A percentile compares a stretch with the other conserved stretches of the same genome.
phyloP scores from a whole-genome alignment of 2,797 vertebrate genomes.

The Sparus aurata region DNA sequence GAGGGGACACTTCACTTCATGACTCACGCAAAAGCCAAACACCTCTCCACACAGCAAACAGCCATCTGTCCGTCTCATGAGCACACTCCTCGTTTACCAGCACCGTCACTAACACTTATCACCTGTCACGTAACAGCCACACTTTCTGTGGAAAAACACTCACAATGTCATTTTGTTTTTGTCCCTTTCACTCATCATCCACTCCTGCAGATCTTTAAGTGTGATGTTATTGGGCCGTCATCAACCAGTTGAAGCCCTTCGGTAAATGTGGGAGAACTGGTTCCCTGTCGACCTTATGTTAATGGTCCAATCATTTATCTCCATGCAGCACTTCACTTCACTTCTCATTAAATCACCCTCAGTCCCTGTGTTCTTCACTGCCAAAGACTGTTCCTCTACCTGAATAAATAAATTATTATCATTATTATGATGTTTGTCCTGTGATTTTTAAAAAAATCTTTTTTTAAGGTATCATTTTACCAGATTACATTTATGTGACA shows the following conservation, averaged over 20 bases:
- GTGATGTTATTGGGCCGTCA: constrained; percentile 22
- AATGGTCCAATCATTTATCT: constrained; percentile 31
- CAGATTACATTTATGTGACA: too few species aligned
- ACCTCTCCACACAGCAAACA: constrained; percentile 31
- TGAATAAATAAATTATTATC: constrained; percentile 87
- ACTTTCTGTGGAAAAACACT: constrained; percentile 15
- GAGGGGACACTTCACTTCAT: constrained; percentile 34
- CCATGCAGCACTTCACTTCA: constrained; percentile 53
- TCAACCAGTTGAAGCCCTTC: not conserved
- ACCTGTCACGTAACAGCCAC: constrained; percentile 17
- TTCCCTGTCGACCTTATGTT: constrained; percentile 20
- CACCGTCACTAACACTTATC: constrained; percentile 12
- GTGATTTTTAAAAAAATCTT: constrained; percentile 28
- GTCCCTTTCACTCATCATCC: not conserved
- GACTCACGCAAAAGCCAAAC: constrained; percentile 18
- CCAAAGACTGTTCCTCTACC: constrained; percentile 85
- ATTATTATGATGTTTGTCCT: constrained; percentile 41
- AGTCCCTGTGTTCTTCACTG: constrained; percentile 76
- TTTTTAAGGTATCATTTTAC: too few species aligned
- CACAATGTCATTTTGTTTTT: not conserved
- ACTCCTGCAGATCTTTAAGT: constrained; percentile 7
- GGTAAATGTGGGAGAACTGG: constrained; percentile 13
- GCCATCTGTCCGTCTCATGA: constrained; percentile 23
- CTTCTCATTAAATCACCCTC: constrained; percentile 60
- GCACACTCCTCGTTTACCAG: constrained; percentile 19